phyloP scores from a whole-genome alignment of 2,888 invertebrate species.

The Andrena bucephala region DNA sequence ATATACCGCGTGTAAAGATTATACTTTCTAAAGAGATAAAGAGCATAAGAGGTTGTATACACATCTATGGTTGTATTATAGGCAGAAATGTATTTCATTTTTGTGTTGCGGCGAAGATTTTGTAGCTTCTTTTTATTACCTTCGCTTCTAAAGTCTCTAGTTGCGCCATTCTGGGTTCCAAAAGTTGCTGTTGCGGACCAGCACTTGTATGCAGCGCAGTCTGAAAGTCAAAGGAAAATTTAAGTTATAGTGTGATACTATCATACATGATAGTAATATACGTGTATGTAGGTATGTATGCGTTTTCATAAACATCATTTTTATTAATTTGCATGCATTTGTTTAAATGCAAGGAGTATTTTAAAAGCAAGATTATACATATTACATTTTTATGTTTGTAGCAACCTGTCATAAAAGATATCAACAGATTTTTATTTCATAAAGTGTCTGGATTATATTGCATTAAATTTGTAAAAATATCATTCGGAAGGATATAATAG shows the following conservation, averaged over 20 bases:
- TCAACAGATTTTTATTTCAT: too few relatives aligned
- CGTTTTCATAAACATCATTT: background rate
- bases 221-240: constrained; percentile 70
- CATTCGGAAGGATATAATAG: too few relatives aligned
- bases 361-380: background rate
- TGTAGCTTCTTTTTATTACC: constrained; percentile 84
- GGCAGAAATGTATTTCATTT: constrained; percentile 12
- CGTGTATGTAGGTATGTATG: background rate
- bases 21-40: too few relatives aligned
- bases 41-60: too few relatives aligned
- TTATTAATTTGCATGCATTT: background rate
- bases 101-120: constrained; percentile 10
- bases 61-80: background rate
- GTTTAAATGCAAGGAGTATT: background rate
- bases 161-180: constrained; percentile 89
- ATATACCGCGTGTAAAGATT: too few relatives aligned
- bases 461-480: too few relatives aligned
- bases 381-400: too few relatives aligned
- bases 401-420: too few relatives aligned
- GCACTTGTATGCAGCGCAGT: constrained; percentile 79
- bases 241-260: background rate
- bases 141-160: constrained; percentile 92
- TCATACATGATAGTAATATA: background rate
- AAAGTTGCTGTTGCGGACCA: constrained; percentile 76
- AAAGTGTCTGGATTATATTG: too few relatives aligned